phyloP scores from a whole-genome alignment of 2,113 vertebrate genomes.

The Ptyas mucosa region DNA sequence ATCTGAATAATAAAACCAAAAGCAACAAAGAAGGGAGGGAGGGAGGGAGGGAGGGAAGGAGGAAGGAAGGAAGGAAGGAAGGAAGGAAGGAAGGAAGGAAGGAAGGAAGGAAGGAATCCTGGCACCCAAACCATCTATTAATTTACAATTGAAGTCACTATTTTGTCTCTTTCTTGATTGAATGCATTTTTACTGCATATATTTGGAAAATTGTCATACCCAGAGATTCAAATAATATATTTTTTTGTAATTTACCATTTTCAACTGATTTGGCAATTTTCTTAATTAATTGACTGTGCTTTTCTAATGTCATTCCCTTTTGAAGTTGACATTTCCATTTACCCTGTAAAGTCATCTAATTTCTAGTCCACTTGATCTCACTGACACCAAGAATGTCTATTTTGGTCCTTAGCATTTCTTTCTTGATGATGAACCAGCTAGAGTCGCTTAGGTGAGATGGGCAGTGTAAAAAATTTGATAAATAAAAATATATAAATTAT shows the following conservation, averaged over 20 bases:
- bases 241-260: background rate
- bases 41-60: too few relatives aligned
- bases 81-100: too few relatives aligned
- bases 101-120: too few relatives aligned
- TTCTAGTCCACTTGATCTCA: background rate
- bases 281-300: background rate
- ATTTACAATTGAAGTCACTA: too few relatives aligned
- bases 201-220: background rate
- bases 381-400: background rate
- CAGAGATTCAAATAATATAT: background rate
- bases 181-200: background rate
- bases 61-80: too few relatives aligned
- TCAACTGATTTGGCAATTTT: background rate
- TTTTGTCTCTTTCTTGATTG: too few relatives aligned
- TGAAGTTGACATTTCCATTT: background rate
- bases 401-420: background rate
- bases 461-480: background rate
- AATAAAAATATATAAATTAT: background rate
- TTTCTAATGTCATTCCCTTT: background rate
- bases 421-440: background rate
- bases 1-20: too few relatives aligned
- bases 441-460: background rate
- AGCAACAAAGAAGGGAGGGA: too few relatives aligned
- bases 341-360: background rate
- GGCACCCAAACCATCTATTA: too few relatives aligned